phyloP scores from a whole-genome alignment of 1,140 invertebrate species.

The Himalopsyche phryganea region DNA sequence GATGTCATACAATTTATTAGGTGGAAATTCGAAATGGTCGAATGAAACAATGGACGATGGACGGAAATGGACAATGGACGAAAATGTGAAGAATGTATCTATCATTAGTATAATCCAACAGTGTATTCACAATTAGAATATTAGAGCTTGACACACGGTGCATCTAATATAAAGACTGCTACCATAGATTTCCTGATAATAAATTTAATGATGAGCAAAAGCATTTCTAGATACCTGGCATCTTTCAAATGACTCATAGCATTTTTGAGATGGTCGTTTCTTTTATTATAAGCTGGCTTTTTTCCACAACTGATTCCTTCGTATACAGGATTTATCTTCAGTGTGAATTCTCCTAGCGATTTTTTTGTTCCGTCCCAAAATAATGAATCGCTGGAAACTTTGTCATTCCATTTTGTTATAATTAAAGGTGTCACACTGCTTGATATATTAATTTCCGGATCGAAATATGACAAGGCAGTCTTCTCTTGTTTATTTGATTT shows the following conservation, averaged over 20 bases:
- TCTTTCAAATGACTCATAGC: constrained; percentile 14
- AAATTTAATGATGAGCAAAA: too few relatives aligned
- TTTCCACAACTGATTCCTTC: constrained; percentile 12
- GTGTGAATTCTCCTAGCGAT: background rate
- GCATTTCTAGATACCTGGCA: constrained; percentile 1
- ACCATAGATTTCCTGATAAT: too few relatives aligned
- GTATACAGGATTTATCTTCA: constrained; percentile 2
- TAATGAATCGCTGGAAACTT: constrained; percentile 1
- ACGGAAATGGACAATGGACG: too few relatives aligned
- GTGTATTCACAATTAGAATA: too few relatives aligned
- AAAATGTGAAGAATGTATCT: too few relatives aligned
- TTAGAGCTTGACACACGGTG: too few relatives aligned
- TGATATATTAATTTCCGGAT: constrained; percentile 13
- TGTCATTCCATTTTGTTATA: constrained; percentile 1
- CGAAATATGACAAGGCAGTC: constrained; percentile 21
- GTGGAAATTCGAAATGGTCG: too few relatives aligned
- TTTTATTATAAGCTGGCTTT: constrained; percentile 9
- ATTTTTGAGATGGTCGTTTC: constrained; percentile 2
- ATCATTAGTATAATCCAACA: too few relatives aligned
- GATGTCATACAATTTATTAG: too few relatives aligned
- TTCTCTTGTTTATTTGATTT: constrained; percentile 1
- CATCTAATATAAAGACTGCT: too few relatives aligned
- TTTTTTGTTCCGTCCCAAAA: constrained; percentile 18
- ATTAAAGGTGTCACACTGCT: constrained; percentile 4
- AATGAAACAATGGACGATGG: too few relatives aligned